Evolutionary conservation across 2,888 invertebrate species (phyloP), one percentile per base, ranked within the genome.

Genomic region (Limnephilus rhombicus): DNA sequence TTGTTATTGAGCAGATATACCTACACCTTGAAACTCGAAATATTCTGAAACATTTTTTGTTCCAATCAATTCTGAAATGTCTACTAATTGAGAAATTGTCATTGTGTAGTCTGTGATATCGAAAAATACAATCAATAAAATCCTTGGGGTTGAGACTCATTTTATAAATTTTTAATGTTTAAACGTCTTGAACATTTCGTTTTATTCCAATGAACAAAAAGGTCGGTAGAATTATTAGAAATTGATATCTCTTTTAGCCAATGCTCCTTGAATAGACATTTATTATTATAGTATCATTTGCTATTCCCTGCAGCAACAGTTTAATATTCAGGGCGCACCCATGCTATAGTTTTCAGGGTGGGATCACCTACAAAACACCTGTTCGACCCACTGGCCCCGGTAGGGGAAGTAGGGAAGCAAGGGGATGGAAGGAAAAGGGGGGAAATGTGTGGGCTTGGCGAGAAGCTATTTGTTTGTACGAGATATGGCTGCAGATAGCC

Each of bases 381-480:
- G 83, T 83, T 83, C 34, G 34, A 37, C 83, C 83, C 83, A 15
- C 15, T 15, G 83, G 18, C 83, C 7, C 37, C 0, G 3, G 83
- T 83, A 41, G 83, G 37, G 37, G 83, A 83, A 15, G 12, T 7
- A 24, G 53, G 53, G 7, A 53, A 18, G 18, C 0, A 68, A 68
- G 68, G 68, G 68, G 24, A n/a, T 9, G 24, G 68, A 68, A 68
- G 68, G 68, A 24, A 68, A 68, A 68, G 4, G 24, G 68, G 7
- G 68, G 24, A 18, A 68, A 24, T 24, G 68, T 7, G 68, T 68
- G 24, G n/a, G 68, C 24, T 68, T 24, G 68, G 68, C 68, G 68
- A 68, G 68, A 68, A 68, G 68, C n/a, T 83, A 83, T 31, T 34
- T 83, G 83, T 83, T 34, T 34, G 83, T 24, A 83, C 83, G 37